Base-by-base conservation (phyloP, 2,113 vertebrate species). In the Mormoops blainvillei region DNA sequence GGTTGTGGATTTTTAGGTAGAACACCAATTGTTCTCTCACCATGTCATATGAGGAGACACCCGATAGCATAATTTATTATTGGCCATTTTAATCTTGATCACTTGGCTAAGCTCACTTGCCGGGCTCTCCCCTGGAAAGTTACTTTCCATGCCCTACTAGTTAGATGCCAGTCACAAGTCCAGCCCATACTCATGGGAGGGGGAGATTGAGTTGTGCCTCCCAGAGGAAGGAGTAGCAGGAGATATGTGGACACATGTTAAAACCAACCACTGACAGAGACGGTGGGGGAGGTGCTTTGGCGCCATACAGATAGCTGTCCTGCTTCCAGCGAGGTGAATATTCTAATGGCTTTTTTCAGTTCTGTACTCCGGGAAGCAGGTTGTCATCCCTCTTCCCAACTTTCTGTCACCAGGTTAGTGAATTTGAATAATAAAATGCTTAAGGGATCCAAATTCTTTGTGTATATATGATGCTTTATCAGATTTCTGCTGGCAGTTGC, bases 341-440 rank as follows among this genome's bases (percentile, higher is more conserved):
- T 93, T 86, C 43, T 31, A 13, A 50, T 65, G 74, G 52, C 74
- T 95, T 82, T 77, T 67, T 71, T 96, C 80, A 84, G 96, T 94
- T 95, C 82, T 80, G 48, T 96, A 45, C 20, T 0, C 16, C 38
- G 63, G n/a, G 31, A 89, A 81, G 22, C 28, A 61, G 77, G 50
- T 65, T 95, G 50, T 88, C 78, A 94, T 95, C 50, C 73, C 73
- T 52, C 0, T 78, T 94, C 56, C 68, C 24, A 86, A 61, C 7
- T 83, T 87, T 87, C 97, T 84, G 96, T 96, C 63, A 77, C 63
- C 78, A 76, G 26, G 50, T 74, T 92, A 61, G 73, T 65, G 52
- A 85, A 74, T 92, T 86, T 90, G 58, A 83, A 92, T 97, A 96
- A 95, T 91, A 58, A 96, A 97, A 73, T 76, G 50, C 50, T 43